phyloP scores from a whole-genome alignment of 2,888 invertebrate species.

The Bruchidius siliquastri region DNA sequence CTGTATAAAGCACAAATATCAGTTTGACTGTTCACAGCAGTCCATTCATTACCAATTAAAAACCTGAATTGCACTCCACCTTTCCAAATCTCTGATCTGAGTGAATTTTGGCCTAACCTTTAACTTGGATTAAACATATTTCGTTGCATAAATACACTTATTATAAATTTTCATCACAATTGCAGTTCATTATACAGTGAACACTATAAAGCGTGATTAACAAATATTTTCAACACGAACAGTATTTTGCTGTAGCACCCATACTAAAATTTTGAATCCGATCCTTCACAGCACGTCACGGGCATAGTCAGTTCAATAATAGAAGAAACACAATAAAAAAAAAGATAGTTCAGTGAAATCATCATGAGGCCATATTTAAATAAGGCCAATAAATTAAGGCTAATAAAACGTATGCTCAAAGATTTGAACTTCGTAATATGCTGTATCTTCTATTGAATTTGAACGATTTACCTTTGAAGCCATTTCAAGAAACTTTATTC shows the following conservation, averaged over 20 bases:
- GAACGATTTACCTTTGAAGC: no score
- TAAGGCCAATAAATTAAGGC: no score
- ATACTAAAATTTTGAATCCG: conserved; percentile 36
- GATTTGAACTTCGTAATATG: no score
- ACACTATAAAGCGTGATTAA: conserved; percentile 48
- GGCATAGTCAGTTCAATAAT: not conserved
- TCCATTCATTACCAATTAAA: no score
- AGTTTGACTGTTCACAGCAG: no score
- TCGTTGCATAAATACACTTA: conserved; percentile 40
- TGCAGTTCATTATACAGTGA: conserved; percentile 48
- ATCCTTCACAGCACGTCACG: conserved; percentile 24
- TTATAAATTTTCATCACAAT: conserved; percentile 46
- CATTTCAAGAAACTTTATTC: no score
- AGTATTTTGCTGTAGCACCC: conserved; percentile 44
- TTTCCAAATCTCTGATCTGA: not conserved
- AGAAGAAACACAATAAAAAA: not conserved
- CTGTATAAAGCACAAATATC: no score
- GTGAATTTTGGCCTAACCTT: not conserved
- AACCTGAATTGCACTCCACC: not conserved
- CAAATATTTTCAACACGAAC: conserved; percentile 40
- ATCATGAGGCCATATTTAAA: no score
- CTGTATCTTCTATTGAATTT: no score
- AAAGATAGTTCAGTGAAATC: no score
- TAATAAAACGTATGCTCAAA: no score
- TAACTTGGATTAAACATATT: conserved; percentile 16